Base-by-base conservation (phyloP, 2,888 invertebrate species). In the Diarsia dahlii region DNA sequence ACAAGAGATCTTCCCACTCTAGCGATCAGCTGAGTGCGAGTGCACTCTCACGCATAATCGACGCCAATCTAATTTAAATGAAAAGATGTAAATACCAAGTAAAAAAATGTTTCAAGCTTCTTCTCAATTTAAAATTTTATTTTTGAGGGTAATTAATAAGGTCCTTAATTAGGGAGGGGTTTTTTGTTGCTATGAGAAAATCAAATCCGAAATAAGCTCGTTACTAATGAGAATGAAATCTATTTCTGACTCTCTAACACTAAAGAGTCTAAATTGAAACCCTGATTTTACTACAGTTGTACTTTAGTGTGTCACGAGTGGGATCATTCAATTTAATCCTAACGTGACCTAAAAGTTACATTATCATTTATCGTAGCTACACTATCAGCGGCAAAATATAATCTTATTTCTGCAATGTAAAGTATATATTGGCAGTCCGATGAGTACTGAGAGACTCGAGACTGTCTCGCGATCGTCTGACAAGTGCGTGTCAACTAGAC, bases 401-500 rank as follows among this genome's bases (percentile, higher is more conserved):
- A 48, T 72, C 72, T 84, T 78, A 87, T 76, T 80, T 63, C 71
- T 78, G 60, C 76, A 75, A 69, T 74, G 71, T 73, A 80, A 58
- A 78, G 78, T 73, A 56, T 78, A 76, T 68, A 84, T 76, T 83
- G 60, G 87, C 76, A 76, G 70, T 78, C 67, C 62, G 39, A 45
- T 74, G 58, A 67, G 62, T 63, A 74, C 56, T 60, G 72, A 81
- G 67, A 75, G 71, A 78, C 74, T 46, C 65, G 39, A 69, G 80
- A 74, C 82, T 84, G 89, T 84, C 87, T 87, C 88, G 86, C 85
- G 84, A 81, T 73, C 85, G 89, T 90, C 89, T 90, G 90, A 84
- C 88, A 82, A 87, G 85, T 87, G 90, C 88, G 91, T 90, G 89
- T 88, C 91, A 90, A 91, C 93, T 91, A 93, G 92, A 91, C 92